Evolutionary conservation across 1,140 invertebrate species (phyloP), one percentile per base, ranked within the genome.

Genomic region (Brachionus koreanus): DNA sequence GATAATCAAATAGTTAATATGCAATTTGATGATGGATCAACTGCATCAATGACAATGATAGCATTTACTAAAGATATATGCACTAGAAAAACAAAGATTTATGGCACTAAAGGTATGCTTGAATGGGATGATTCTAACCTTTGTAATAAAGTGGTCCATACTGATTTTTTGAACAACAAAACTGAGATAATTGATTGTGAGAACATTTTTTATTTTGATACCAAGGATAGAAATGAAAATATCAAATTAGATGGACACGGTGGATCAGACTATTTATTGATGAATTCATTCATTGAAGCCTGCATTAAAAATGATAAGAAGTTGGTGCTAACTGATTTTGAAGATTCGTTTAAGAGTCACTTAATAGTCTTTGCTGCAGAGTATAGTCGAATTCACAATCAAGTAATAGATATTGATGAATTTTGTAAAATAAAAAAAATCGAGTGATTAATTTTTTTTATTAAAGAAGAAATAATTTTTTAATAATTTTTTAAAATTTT

Each of bases 1-100:
- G 87, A 88, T 83, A 85, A 89, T 83, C 88, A 89, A 85, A 87
- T 89, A 33, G 89, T 89, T 1, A 90, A 88, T 81, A 86, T 90
- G 85, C 86, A 89, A 83, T 90, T 89, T 85, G 85, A 87, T 81
- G 86, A 87, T 84, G 89, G 89, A 33, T 19, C 88, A 13, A 89
- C 89, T 10, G 87, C 87, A 23, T 86, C 85, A 5, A 85, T 90
- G 16, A 86, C 87, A 5, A 90, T 89, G 88, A 85, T 90, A 13
- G 89, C 89, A 39, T 90, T 89, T 83, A 89, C 88, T 16, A 84
- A 89, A 82, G 84, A 85, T 10, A 35, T 89, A 10, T 90, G 89
- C 84, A 67, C 61, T 19, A 83, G 89, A 63, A 85, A 85, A 23
- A 83, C 84, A 10, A 83, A 82, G 19, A 77, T 85, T 42, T 85